Conservation (phyloP, 2,888 invertebrate genomes). For the Desoria tigrina region DNA sequence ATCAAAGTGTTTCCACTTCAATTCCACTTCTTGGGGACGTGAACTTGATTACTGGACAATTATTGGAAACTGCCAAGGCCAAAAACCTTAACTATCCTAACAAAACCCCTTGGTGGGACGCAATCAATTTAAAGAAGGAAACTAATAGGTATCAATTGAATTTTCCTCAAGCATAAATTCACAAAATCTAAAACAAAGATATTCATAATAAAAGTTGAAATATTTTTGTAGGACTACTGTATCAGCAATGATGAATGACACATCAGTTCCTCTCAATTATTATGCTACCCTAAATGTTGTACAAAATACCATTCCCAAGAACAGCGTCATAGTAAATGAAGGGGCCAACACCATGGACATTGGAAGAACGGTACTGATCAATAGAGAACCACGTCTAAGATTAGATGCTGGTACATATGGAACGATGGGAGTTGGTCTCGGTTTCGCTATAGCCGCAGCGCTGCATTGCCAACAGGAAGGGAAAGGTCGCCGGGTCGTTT, state of each 20-base stretch:
- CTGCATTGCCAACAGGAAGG: conserved; percentile 80
- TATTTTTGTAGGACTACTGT: conserved; percentile 38
- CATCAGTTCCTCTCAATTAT: conserved; percentile 81
- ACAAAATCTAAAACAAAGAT: no score
- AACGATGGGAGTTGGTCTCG: conserved; percentile 70
- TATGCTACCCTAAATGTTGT: conserved; percentile 87
- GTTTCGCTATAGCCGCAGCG: conserved; percentile 89
- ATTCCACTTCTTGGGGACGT: conserved; percentile 86
- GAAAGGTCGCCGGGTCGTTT: conserved; percentile 80
- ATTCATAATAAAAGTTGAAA: not conserved
- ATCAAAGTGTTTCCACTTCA: conserved; percentile 79
- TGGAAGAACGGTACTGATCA: conserved; percentile 83
- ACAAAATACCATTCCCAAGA: conserved; percentile 72
- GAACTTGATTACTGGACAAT: conserved; percentile 68
- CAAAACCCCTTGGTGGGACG: conserved; percentile 74
- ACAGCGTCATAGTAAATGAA: conserved; percentile 90
- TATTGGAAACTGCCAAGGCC: conserved; percentile 64
- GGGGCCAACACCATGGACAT: conserved; percentile 99
- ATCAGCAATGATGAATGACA: conserved; percentile 69
- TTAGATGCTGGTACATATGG: conserved; percentile 76
- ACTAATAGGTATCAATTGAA: conserved; percentile 68
- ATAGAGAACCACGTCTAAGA: conserved; percentile 77
- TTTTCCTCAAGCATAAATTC: no score
- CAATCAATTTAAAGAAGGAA: conserved; percentile 69
- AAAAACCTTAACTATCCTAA: conserved; percentile 64